Base-by-base conservation (phyloP, 2,888 invertebrate genomes). In the Cephus spinipes region DNA sequence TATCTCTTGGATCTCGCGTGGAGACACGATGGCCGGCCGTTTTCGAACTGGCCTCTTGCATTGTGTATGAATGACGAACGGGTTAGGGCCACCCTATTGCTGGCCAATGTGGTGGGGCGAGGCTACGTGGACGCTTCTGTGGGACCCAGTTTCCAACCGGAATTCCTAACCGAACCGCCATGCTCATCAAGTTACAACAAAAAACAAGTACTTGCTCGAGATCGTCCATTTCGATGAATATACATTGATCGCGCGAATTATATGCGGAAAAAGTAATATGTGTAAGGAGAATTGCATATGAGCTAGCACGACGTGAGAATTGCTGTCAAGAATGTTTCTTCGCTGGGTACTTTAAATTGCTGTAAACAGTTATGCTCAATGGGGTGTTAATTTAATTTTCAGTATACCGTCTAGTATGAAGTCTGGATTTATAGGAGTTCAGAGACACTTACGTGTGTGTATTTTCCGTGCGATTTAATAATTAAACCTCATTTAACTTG, bases 21-120 rank as follows among this genome's bases (percentile, higher is more conserved):
- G 85, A 84, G 85, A 87, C 87, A 85, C 84, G 88, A 85, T 85
- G 86, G 86, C 86, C 86, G 87, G 85, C 76, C 87, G 88, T 88
- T 86, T 85, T 80, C 79, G 80, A 86, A 89, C 89, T 89, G 89
- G 88, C 85, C 88, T 85, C 88, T 86, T 88, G 85, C 86, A 89
- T 88, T 88, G 88, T 87, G 85, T 82, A 88, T 87, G 87, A 88
- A 76, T 79, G 78, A 84, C 85, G 84, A 83, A 87, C 80, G 84
- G 85, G 86, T 86, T 81, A 74, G 79, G 74, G 33, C 86, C 87
- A 88, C 88, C 88, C 87, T 88, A 87, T 86, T 82, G 84, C 76
- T 81, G 83, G 81, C 83, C 86, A 55, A 87, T 81, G 82, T 85
- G 83, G 88, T 87, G 88, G 88, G 88, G 88, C 83, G 82, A 84